Evolutionary conservation across 2,888 invertebrate species (phyloP), one percentile per base, ranked within the genome.

Genomic region (Hypena proboscidalis): DNA sequence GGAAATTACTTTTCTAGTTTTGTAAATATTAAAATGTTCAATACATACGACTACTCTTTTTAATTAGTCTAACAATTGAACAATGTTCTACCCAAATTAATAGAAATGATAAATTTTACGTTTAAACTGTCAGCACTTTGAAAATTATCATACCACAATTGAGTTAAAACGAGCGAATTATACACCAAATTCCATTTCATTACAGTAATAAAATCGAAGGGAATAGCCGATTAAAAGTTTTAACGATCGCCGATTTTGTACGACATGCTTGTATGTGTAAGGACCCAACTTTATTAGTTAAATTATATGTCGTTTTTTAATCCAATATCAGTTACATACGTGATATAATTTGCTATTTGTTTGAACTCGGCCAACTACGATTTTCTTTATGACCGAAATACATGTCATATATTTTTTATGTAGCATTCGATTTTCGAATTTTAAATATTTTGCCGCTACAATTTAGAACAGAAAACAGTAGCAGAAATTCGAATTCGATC

Each of bases 161-260:
- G 2, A 41, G 26, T 50, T 21, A 41, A 44, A 41, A 30, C 29
- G 23, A 31, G 6, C 14, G 3, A 20, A 29, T 45, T 47, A 30
- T 21, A 26, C 13, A 26, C 20, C 5, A 5, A 20, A 25, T 27
- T 19, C 11, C 17, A 32, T 48, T 57, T 49, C 32, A 55, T 54
- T 51, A 42, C 29, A 7, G 36, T 23, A 27, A 34, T 58, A 53
- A 60, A 58, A 58, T 34, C 25, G 34, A 33, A 44, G 39, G 46
- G 45, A 42, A 57, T 43, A 13, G 41, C 15, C 52, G 39, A 45
- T 62, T 55, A 65, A 61, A 67, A 58, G 46, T 67, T 62, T 55
- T 60, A 63, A 65, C 45, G 41, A 52, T 49, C 43, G n/a, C 23
- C 31, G 43, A 59, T 51, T 45, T 41, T 22, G 20, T 7, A 26